Base-by-base conservation (phyloP, 2,797 vertebrate species). In the Characodon lateralis region DNA sequence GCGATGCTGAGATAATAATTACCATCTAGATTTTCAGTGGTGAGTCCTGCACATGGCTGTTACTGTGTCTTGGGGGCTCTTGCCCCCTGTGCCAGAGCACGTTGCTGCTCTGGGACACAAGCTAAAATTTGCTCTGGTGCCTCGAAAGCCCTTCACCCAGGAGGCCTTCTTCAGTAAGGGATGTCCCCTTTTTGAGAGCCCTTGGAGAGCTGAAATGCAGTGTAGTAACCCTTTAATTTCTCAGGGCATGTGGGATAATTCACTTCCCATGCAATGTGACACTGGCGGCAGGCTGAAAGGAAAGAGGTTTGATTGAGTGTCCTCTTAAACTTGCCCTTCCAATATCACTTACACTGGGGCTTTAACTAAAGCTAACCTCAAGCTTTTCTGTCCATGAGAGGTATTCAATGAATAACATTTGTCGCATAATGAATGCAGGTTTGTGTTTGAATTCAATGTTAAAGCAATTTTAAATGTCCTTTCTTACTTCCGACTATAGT, bases 1-100 rank as follows among this genome's bases (percentile, higher is more conserved):
- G 82, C 72, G 83, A 87, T 91, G 89, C 84, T 86, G 86, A 71
- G 72, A 92, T 82, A 91, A 89, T 93, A 90, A 95, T 93, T 93
- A 85, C 80, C 77, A 74, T 80, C 79, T 80, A 85, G 74, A 80
- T 85, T 78, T 75, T 73, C 75, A 71, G 84, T 76, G 72, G 82
- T 58, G 2, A 73, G 46, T 58, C 35, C 46, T 4, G 22, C 85
- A 80, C 24, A 48, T 83, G 74, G 78, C 80, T 51, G 4, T 0
- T 13, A 79, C 59, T 9, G 31, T 75, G 71, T 83, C 74, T 76
- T 78, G 69, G 6, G 74, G 74, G 78, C 71, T 55, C 59, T 72
- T 14, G 55, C 43, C n/a, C 55, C 61, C 61, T 43, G 77, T 71
- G 75, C 55, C 7, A 28, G 8, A 78, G 68, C 61, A 79, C 59